phyloP scores from a whole-genome alignment of 2,888 invertebrate species.

The Limnephilus auricula region DNA sequence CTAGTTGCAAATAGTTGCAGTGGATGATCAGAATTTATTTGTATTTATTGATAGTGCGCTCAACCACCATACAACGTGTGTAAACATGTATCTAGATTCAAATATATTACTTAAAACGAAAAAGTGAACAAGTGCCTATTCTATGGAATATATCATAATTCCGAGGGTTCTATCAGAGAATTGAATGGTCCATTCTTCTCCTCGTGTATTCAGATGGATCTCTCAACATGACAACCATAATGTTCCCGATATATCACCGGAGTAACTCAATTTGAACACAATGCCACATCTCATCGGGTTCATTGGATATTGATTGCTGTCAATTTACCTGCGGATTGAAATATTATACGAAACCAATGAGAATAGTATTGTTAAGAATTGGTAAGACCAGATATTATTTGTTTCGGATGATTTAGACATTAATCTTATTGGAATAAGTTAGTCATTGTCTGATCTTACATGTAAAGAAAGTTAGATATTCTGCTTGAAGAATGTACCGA shows the following conservation, averaged over 20 bases:
- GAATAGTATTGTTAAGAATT: background rate
- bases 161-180: background rate
- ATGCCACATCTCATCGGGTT: constrained; percentile 4
- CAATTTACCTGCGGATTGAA: constrained; percentile 8
- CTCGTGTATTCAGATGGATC: constrained; percentile 11
- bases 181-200: constrained; percentile 24
- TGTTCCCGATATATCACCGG: constrained; percentile 49
- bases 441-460: background rate
- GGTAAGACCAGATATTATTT: background rate
- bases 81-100: background rate
- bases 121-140: background rate
- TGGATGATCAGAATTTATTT: background rate
- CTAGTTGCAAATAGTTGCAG: no score
- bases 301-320: constrained; percentile 14
- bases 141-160: background rate
- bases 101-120: background rate
- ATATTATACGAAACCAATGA: background rate
- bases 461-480: background rate
- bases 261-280: constrained; percentile 53
- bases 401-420: background rate
- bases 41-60: background rate
- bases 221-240: background rate
- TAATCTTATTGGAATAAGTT: background rate
- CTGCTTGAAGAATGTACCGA: no score
- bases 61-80: background rate